phyloP scores from a whole-genome alignment of 1,140 invertebrate genomes.

The Meloidogyne exigua region DNA sequence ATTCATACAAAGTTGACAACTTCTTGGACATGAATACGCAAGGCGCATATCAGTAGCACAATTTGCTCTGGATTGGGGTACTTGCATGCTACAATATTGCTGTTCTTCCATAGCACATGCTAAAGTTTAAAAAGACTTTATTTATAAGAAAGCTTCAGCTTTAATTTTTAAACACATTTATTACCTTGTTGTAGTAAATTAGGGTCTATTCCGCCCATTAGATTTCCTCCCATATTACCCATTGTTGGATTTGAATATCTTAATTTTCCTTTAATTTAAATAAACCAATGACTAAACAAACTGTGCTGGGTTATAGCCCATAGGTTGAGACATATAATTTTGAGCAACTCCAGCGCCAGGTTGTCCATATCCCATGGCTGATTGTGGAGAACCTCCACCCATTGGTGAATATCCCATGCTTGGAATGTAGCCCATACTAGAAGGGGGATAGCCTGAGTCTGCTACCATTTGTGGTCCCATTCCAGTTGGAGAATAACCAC shows the following conservation, averaged over 20 bases:
- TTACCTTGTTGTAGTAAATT: slow-evolving; percentile 9
- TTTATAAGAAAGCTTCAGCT: no score
- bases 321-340: no score
- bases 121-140: slow-evolving; percentile 9
- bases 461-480: no score
- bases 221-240: neutral
- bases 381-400: no score
- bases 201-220: neutral
- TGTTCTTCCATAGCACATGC: slow-evolving; percentile 8
- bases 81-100: neutral
- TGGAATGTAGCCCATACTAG: no score
- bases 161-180: neutral
- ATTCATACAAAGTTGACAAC: slow-evolving; percentile 10
- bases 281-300: neutral
- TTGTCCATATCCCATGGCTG: no score
- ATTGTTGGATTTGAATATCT: neutral
- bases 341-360: no score
- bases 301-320: neutral
- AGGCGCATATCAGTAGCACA: neutral
- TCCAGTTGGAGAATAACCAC: no score
- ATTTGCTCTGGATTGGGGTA: neutral
- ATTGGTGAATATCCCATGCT: no score
- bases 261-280: neutral
- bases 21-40: neutral
- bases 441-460: no score